Evolutionary conservation across 1,140 invertebrate genomes (phyloP), one percentile per base, ranked within the genome.

Genomic region (Drosophila mayri): DNA sequence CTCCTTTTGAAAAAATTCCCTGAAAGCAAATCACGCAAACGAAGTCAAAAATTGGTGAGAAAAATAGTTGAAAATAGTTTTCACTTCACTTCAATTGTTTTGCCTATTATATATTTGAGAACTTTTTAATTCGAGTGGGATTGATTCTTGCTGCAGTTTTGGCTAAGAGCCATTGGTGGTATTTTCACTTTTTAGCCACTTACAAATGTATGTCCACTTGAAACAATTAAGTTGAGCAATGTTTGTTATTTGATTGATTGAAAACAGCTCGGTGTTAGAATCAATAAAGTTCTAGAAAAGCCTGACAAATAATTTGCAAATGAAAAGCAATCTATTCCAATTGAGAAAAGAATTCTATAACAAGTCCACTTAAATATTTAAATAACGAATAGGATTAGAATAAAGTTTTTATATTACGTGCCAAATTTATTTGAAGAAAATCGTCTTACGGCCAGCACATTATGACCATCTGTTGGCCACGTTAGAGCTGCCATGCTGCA

Each of bases 201-300:
- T 3, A 28, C 22, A 37, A 25, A 52, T 52, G 43, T 8, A 25
- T 43, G 52, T n/a, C n/a, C 18, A 35, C 64, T 66, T 35, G 14
- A 52, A 52, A 18, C 37, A 18, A 66, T 68, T 50, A 28, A 28
- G 9, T n/a, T 70, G 47, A 52, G 16, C 16, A 14, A 40, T 37
- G 35, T 25, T 64, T 37, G 25, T 63, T 47, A 40, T 28, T 30
- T 28, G 25, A 28, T 28, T 65, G 44, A 64, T 64, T 64, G 12
- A 68, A 44, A 68, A 37, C 7, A 8, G 12, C n/a, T 50, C 8
- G 16, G 7, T n/a, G 4, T 22, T 37, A 8, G 2, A 67, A 12
- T 28, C n/a, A 64, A 25, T 11, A 38, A 3, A 2, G 9, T 9
- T 28, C 12, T 30, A 58, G n/a, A 58, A 18, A 8, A 32, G 12